Evolutionary conservation across 2,113 vertebrate genomes (phyloP), one percentile per base, ranked within the genome.

Genomic region (Trogon melanurus): DNA sequence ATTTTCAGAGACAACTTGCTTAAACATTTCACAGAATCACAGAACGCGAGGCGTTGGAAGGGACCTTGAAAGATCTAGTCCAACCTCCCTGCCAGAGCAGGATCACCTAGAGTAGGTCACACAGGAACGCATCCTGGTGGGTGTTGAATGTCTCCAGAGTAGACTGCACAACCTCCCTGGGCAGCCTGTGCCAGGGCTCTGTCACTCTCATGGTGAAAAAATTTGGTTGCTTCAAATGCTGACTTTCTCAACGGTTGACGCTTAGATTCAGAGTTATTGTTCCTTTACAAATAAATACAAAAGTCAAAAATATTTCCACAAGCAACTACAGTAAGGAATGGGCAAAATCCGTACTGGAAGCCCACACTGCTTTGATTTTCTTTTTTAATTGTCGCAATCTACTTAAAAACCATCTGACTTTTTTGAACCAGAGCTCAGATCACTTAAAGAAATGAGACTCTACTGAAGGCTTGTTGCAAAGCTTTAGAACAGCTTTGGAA

Each of bases 301-400:
- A 94, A 88, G 62, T 80, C 60, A 88, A 91, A 91, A 93, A 26
- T 53, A 67, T 32, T 86, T 93, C 25, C 50, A 79, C 51, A 85
- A 95, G 85, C 45, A 79, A 94, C 82, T 91, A 67, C 30, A 81
- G 66, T 34, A 78, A 74, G n/a, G 41, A 27, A 34, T 36, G 38
- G 10, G 8, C 34, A 94, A 95, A 93, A 71, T 83, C 69, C 61
- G n/a, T 29, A 69, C 41, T 92, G 29, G 79, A 88, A 93, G 51
- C 21, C 57, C 80, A 88, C 21, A 41, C 5, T 60, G 53, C 53
- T 90, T 81, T 74, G 60, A 93, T 88, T 96, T 83, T 70, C 44
- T 16, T 74, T 84, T 92, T 91, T 74, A 94, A 86, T 67, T 71
- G 26, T 62, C 69, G 18, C 69, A 71, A 85, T 60, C 70, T 74